Evolutionary conservation across 2,113 vertebrate genomes (phyloP), one percentile per base, ranked within the genome.

Genomic region (Alces alces): DNA sequence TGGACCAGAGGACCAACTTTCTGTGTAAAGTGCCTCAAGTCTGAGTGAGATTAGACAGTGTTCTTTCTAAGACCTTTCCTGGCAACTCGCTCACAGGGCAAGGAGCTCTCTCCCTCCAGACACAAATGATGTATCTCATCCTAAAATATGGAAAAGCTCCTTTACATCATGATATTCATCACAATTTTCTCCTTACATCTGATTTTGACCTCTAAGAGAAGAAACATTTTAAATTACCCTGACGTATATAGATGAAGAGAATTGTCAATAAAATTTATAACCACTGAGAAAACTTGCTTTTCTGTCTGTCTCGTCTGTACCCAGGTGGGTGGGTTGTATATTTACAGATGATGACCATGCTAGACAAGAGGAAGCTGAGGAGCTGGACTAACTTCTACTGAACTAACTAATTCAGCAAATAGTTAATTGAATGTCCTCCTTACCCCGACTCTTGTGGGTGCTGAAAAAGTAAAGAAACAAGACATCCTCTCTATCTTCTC

Each of bases 371-470:
- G 14, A 33, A 28, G 21, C 19, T 6, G 17, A 87, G n/a, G 23
- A n/a, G 3, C 11, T 45, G 33, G 5, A 6, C 3, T 0, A 3
- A 5, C 23, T 78, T 17, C 27, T 16, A 3, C 0, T 66, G 61
- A 70, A 64, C 52, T 61, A 43, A 58, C 25, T 16, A 14, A 54
- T n/a, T 30, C 3, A n/a, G n/a, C 39, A 78, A 27, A 36, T 47
- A 39, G n/a, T 21, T 43, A 73, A 33, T 7, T 55, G 60, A 64
- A 33, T 9, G 27, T 19, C 47, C 7, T 15, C n/a, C 50, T 4
- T 30, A 15, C 5, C 6, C 70, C 54, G 54, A 73, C n/a, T n/a
- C 66, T 25, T 12, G 17, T 6, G 28, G 39, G 50, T 10, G 23
- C 61, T 78, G 6, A 33, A 17, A 43, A 36, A 21, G 25, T 58